Evolutionary conservation across 2,797 vertebrate genomes (phyloP).

Genomic region (Chromis chromis): DNA sequence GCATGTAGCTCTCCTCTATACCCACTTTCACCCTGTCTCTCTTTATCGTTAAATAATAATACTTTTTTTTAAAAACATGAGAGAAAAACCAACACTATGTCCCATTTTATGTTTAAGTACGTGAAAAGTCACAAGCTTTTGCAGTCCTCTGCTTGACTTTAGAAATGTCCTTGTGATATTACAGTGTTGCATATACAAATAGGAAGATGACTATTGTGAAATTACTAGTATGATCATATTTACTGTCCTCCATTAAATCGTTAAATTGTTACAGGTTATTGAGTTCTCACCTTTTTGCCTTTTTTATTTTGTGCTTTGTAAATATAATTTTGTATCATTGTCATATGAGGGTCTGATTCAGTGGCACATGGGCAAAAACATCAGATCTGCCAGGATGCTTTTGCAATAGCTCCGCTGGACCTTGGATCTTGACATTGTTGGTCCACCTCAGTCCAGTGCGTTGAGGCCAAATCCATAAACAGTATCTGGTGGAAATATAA

Average conservation of each 20-base stretch:
- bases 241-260: no score
- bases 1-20: no score
- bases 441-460: not conserved
- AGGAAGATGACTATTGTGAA: constrained; percentile 8
- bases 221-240: not conserved
- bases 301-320: not conserved
- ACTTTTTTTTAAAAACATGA: no score
- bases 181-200: constrained; percentile 6
- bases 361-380: not conserved
- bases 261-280: not conserved
- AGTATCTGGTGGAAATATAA: not conserved
- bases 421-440: constrained; percentile 27
- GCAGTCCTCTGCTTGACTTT: constrained; percentile 29
- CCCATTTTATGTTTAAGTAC: not conserved
- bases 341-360: constrained; percentile 7
- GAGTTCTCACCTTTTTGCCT: not conserved
- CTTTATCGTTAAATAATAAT: no score
- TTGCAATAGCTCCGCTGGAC: constrained; percentile 2
- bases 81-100: not conserved
- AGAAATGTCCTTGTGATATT: constrained; percentile 36
- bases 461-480: not conserved
- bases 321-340: not conserved
- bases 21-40: no score
- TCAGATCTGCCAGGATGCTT: not conserved
- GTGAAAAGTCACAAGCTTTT: constrained; percentile 24